Evolutionary conservation across 2,113 vertebrate genomes (phyloP), one percentile per base, ranked within the genome.

Genomic region (Ochotona princeps): DNA sequence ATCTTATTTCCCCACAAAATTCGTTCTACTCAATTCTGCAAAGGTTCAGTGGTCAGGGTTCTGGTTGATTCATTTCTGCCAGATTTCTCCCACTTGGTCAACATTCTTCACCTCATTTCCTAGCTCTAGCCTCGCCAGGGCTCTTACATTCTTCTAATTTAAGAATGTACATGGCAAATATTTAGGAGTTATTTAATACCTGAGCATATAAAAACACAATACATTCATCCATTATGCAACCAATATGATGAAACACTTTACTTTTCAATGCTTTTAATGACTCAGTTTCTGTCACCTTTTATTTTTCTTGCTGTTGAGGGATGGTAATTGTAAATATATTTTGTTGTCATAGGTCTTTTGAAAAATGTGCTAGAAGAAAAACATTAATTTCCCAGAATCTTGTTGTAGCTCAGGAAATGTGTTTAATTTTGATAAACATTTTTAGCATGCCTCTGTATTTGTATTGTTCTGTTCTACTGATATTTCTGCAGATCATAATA

Each of bases 1-100:
- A 32, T 85, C 83, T 93, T 87, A 25, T 84, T 93, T 96, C 92
- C 81, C n/a, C 63, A 89, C 79, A 90, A 85, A 26, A 76, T 94
- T 79, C 69, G 30, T 57, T 82, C 69, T 54, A 90, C 38, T 60
- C 32, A 32, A 90, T 83, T 83, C 30, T 78, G 75, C 83, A 91
- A 92, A 93, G 76, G 95, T 92, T 95, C 83, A 91, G 6, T 78
- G 86, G 81, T 44, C 87, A 90, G n/a, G 14, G 75, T 75, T 95
- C 72, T 84, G 91, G 51, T 28, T 91, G 75, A 90, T 49, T 88
- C 73, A 63, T 63, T 44, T 93, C 74, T 13, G 66, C 78, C 57
- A 79, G 65, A 72, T 89, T 66, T 94, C 89, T 93, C 91, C 87
- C 57, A 47, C 63, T 92, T 79, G 57, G 81, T 87, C 95, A 95